Conservation (phyloP, 1,140 invertebrate species). For the Drosophila pseudoobscura region DNA sequence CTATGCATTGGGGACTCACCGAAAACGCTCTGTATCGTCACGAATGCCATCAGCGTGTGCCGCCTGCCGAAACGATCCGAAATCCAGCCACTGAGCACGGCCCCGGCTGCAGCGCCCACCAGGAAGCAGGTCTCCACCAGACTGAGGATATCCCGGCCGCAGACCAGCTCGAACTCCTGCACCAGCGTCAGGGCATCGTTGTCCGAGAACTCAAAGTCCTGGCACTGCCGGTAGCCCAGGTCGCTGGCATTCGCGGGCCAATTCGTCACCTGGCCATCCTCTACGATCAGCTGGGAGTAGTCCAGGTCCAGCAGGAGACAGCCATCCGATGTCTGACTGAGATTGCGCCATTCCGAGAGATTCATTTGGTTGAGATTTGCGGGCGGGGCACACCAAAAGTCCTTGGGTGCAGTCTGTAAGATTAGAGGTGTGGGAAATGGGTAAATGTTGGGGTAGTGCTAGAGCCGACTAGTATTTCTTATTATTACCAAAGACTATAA, state of each 20-base stretch:
- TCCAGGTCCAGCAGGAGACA: conserved; percentile 83
- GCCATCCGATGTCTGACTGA: conserved; percentile 84
- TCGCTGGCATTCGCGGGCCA: conserved; percentile 49
- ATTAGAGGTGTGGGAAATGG: neutral
- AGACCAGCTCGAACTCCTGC: conserved; percentile 87
- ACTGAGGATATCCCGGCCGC: conserved; percentile 85
- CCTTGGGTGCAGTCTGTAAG: conserved; percentile 84
- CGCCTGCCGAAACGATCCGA: conserved; percentile 90
- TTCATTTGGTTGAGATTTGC: conserved; percentile 84
- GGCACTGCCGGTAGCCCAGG: conserved; percentile 84
- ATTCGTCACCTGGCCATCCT: conserved; percentile 48
- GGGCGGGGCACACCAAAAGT: conserved; percentile 87
- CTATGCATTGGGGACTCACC: conserved; percentile 61
- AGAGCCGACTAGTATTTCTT: too few species aligned
- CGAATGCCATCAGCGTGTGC: conserved; percentile 87
- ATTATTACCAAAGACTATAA: too few species aligned
- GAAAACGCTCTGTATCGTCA: conserved; percentile 66
- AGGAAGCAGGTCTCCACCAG: conserved; percentile 88
- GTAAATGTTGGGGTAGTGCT: too few species aligned
- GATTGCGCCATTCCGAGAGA: conserved; percentile 85
- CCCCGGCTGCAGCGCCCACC: conserved; percentile 88
- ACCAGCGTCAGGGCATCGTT: conserved; percentile 85
- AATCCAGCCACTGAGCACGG: conserved; percentile 88
- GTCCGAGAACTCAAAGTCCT: conserved; percentile 87
- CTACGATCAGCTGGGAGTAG: conserved; percentile 46